phyloP scores from a whole-genome alignment of 2,888 invertebrate genomes.

The Acronicta aceris region DNA sequence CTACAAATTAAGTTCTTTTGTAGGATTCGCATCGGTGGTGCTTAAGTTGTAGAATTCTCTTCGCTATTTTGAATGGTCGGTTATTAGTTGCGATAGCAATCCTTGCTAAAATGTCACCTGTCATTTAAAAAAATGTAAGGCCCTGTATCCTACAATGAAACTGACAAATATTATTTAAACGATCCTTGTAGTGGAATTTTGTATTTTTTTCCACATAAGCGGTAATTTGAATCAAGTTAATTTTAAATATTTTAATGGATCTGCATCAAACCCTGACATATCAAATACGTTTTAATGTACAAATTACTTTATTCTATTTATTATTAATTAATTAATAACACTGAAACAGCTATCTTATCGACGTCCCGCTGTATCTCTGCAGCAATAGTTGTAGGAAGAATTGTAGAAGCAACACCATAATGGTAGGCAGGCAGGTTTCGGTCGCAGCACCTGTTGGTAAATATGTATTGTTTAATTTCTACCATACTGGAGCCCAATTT shows the following conservation, averaged over 20 bases:
- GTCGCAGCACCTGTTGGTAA: constrained; percentile 73
- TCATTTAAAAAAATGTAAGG: too few relatives aligned
- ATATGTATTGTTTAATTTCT: not conserved
- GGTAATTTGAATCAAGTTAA: not conserved
- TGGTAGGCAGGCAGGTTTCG: constrained; percentile 78
- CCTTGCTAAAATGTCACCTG: too few relatives aligned
- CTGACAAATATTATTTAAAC: too few relatives aligned
- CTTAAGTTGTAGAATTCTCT: too few relatives aligned
- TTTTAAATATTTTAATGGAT: constrained; percentile 41
- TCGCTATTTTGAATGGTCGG: too few relatives aligned
- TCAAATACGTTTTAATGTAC: constrained; percentile 50
- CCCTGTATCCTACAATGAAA: too few relatives aligned
- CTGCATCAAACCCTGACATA: constrained; percentile 64
- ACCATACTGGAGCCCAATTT: not conserved
- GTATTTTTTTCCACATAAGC: too few relatives aligned
- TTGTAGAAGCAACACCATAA: constrained; percentile 77
- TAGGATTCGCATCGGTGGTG: too few relatives aligned
- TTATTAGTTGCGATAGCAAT: too few relatives aligned
- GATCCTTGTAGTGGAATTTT: too few relatives aligned
- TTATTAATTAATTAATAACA: constrained; percentile 12
- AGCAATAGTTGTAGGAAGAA: constrained; percentile 76
- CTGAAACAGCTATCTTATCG: constrained; percentile 80
- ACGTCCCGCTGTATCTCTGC: constrained; percentile 75
- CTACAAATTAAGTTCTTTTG: too few relatives aligned
- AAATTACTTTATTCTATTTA: constrained; percentile 33